A percentile compares a stretch with the other conserved stretches of the same genome.
These are phyloP conservation scores for Philopotamus ludificatus DNA, from an alignment of 1,140 invertebrate genomes.

Conservation along the genomic window DNA sequence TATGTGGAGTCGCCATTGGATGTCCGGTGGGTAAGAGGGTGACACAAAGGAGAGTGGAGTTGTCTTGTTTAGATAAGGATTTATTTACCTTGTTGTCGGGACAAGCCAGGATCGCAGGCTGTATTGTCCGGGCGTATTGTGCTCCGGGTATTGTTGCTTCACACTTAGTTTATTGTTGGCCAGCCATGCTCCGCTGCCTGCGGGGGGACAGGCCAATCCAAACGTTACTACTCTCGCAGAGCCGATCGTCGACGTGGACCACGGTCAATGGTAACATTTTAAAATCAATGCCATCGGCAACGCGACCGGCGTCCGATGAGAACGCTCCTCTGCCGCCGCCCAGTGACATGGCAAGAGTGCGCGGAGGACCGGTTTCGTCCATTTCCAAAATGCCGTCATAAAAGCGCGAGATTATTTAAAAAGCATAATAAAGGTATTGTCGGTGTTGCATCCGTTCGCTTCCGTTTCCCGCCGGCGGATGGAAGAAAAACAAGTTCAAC, in stretches of 20 bases:
- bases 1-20: neutral
- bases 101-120: slow-evolving; percentile 3
- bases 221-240: no score
- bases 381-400: no score
- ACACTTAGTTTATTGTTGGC: slow-evolving; percentile 24
- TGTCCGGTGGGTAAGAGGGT: slow-evolving; percentile 12
- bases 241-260: no score
- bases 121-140: slow-evolving; percentile 22
- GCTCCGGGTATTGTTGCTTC: slow-evolving; percentile 17
- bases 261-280: no score
- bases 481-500: slow-evolving; percentile 11
- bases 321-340: no score
- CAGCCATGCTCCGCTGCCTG: neutral
- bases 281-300: no score
- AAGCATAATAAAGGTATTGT: no score
- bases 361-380: no score
- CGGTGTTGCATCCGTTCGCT: neutral
- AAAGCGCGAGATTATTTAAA: no score
- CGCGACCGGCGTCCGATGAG: no score
- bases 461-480: neutral
- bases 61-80: slow-evolving; percentile 31
- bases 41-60: slow-evolving; percentile 26
- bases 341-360: no score
- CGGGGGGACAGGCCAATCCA: neutral
- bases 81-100: slow-evolving; percentile 24